Evolutionary conservation across 2,888 invertebrate species (phyloP).

Genomic region (Coleophora flavipennella): DNA sequence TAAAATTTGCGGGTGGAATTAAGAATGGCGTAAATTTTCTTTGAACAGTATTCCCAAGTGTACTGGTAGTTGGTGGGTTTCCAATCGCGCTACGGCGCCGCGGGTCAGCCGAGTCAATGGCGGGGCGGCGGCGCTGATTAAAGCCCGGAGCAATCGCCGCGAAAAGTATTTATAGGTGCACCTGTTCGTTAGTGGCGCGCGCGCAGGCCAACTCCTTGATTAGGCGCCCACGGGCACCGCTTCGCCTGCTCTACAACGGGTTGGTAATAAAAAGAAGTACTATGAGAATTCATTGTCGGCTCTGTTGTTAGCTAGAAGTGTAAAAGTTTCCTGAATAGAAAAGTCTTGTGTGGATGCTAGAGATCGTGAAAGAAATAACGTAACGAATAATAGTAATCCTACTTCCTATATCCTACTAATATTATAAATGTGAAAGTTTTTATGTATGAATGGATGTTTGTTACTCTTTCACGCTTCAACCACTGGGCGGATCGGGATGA

Average conservation of each 20-base stretch:
- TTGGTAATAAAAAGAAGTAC: constrained; percentile 51
- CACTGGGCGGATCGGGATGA: too few species aligned
- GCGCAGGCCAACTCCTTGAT: constrained; percentile 70
- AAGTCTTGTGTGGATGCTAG: too few species aligned
- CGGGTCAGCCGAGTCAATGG: constrained; percentile 59
- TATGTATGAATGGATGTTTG: too few species aligned
- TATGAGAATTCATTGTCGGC: background rate
- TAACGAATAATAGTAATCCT: too few species aligned
- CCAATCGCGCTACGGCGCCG: constrained; percentile 50
- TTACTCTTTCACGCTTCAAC: too few species aligned
- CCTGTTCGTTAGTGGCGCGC: constrained; percentile 69
- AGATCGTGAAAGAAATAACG: too few species aligned
- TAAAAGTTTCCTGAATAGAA: too few species aligned
- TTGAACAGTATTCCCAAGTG: constrained; percentile 47
- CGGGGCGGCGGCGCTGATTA: constrained; percentile 71
- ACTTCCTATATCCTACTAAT: too few species aligned
- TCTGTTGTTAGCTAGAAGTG: background rate
- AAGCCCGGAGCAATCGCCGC: constrained; percentile 70
- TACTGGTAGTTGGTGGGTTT: constrained; percentile 36
- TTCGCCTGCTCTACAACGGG: constrained; percentile 54
- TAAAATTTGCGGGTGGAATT: too few species aligned
- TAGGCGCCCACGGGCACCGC: constrained; percentile 67
- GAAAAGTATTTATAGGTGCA: constrained; percentile 72
- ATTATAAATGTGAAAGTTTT: too few species aligned
- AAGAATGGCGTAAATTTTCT: constrained; percentile 42